Evolutionary conservation across 2,797 vertebrate genomes (phyloP).

Genomic region (Lophotriccus pileatus): DNA sequence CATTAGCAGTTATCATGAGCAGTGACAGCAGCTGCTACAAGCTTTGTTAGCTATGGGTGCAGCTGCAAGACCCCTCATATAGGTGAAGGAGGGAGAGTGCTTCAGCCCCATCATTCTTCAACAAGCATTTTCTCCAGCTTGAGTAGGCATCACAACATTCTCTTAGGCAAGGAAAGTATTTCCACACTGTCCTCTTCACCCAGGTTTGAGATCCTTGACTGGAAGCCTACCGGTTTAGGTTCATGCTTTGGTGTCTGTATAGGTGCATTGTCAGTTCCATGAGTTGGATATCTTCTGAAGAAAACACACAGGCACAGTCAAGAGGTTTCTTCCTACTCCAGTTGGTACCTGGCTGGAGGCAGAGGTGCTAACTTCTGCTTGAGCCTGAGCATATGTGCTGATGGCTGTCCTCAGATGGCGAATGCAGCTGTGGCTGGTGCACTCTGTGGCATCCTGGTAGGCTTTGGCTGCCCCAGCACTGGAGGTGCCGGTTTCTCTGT

Average conservation of each 20-base stretch:
- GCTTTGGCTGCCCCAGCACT: neutral
- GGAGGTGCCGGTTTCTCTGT: neutral
- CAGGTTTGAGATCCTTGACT: neutral
- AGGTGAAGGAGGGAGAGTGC: neutral
- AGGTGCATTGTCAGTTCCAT: neutral
- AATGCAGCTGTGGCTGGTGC: neutral
- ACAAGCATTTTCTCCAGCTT: neutral
- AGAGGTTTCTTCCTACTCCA: neutral
- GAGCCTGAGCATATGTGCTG: neutral
- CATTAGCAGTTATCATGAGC: neutral
- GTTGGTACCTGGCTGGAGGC: neutral
- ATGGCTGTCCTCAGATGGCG: neutral
- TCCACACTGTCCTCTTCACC: neutral
- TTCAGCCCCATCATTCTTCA: neutral
- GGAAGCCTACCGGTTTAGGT: neutral
- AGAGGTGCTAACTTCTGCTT: neutral
- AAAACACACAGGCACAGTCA: neutral
- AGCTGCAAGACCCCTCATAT: neutral
- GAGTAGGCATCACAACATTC: accelerated
- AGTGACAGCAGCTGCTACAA: neutral
- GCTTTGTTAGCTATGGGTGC: neutral
- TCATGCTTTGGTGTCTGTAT: neutral
- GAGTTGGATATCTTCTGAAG: neutral
- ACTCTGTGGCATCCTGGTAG: neutral
- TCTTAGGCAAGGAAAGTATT: neutral